phyloP scores from a whole-genome alignment of 2,113 vertebrate species.

The Rhynchopsitta pachyrhyncha region DNA sequence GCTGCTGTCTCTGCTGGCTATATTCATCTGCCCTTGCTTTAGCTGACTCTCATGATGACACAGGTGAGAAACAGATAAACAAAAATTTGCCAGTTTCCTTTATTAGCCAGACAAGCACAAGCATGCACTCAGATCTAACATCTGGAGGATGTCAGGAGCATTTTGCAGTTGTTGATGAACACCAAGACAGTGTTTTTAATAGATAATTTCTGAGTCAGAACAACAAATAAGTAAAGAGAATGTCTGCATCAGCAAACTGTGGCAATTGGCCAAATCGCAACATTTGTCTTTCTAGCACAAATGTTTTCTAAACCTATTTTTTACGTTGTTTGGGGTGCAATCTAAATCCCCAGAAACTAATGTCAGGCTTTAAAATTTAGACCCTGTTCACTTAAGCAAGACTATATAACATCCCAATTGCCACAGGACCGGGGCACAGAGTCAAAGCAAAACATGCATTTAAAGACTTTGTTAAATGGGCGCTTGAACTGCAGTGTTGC shows the following conservation, averaged over 20 bases:
- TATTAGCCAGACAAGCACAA: background rate
- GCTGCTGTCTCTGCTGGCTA: conserved; percentile 19
- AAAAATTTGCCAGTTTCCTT: conserved; percentile 10
- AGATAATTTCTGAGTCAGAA: background rate
- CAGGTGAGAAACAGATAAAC: conserved; percentile 49
- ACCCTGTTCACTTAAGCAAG: background rate
- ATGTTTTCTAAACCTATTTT: background rate
- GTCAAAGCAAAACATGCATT: background rate
- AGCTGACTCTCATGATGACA: conserved; percentile 23
- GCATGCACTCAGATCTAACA: background rate
- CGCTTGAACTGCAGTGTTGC: background rate
- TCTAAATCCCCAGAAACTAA: background rate
- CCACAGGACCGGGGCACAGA: background rate
- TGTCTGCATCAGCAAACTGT: background rate
- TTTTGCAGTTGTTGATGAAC: conserved; percentile 1
- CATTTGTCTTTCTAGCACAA: background rate
- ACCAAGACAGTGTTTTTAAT: background rate
- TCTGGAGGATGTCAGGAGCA: background rate
- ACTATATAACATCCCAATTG: background rate
- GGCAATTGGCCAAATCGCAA: background rate
- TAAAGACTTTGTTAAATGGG: background rate
- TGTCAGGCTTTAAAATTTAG: background rate
- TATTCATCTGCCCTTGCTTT: background rate
- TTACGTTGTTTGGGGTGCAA: background rate
- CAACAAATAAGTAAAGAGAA: background rate